Percentiles rank a stretch among this genome's conserved stretches.
phyloP scores from a whole-genome alignment of 2,113 vertebrate species.

The Stigmatopora argus region DNA sequence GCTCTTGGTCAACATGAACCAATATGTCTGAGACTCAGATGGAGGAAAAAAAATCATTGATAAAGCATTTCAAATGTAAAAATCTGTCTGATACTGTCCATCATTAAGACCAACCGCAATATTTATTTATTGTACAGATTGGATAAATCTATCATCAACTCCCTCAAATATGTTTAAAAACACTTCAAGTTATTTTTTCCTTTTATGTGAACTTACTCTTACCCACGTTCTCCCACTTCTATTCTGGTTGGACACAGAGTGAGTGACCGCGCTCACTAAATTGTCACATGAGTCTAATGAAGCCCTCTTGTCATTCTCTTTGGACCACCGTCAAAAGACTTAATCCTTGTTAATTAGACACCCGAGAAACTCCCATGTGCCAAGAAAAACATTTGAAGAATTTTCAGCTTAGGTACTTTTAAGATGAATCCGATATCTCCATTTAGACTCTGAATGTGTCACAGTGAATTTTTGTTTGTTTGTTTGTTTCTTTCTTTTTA shows the following conservation, averaged over 20 bases:
- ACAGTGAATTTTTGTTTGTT: no score
- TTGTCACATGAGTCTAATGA: slow-evolving; percentile 81
- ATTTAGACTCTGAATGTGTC: not conserved
- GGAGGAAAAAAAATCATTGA: not conserved
- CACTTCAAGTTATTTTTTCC: not conserved
- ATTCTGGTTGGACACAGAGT: slow-evolving; percentile 32
- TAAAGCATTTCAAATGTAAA: not conserved
- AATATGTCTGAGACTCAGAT: slow-evolving; percentile 14
- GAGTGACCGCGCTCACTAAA: slow-evolving; percentile 67
- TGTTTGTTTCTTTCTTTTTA: not conserved
- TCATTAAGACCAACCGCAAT: not conserved
- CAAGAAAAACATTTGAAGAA: slow-evolving; percentile 82
- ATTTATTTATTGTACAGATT: not conserved
- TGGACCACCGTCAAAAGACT: slow-evolving; percentile 30
- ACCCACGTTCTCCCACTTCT: not conserved
- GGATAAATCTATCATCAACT: not conserved
- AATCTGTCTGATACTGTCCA: not conserved
- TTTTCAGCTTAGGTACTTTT: slow-evolving; percentile 74
- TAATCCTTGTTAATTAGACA: slow-evolving; percentile 95
- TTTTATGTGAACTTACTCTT: not conserved
- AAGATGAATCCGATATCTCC: slow-evolving; percentile 65
- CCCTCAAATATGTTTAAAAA: not conserved
- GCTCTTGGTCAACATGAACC: slow-evolving; percentile 45
- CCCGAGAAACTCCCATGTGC: slow-evolving; percentile 90
- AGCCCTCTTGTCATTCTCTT: slow-evolving; percentile 31